Evolutionary conservation across 2,888 invertebrate genomes (phyloP).

Genomic region (Endomychus coccineus): DNA sequence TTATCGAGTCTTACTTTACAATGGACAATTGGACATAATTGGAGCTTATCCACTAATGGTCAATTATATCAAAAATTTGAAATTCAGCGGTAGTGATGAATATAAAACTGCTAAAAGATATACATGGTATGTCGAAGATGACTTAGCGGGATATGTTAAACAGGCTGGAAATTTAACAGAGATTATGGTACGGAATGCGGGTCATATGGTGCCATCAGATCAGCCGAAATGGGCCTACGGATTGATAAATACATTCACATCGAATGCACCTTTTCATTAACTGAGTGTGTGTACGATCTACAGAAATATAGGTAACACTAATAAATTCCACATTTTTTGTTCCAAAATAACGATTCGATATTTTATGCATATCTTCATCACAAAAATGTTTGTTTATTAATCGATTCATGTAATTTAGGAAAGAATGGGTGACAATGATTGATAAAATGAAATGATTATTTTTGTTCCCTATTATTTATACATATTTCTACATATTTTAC

Average conservation of each 20-base stretch:
- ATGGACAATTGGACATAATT: conserved; percentile 75
- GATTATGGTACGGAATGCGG: conserved; percentile 66
- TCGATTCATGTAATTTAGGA: too few species aligned
- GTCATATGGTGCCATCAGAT: conserved; percentile 75
- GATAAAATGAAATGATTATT: too few species aligned
- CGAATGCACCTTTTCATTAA: conserved; percentile 8
- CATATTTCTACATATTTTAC: too few species aligned
- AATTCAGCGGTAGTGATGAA: conserved; percentile 54
- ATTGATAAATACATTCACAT: conserved; percentile 46
- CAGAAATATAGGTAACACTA: too few species aligned
- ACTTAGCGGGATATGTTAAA: conserved; percentile 64
- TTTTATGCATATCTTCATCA: too few species aligned
- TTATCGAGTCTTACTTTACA: conserved; percentile 55
- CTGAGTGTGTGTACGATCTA: too few species aligned
- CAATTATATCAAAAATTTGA: conserved; percentile 59
- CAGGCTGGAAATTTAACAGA: conserved; percentile 60
- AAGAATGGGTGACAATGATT: too few species aligned
- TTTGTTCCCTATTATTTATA: too few species aligned
- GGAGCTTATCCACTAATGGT: conserved; percentile 74
- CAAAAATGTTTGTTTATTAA: too few species aligned
- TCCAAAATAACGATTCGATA: too few species aligned
- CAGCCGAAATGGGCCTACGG: conserved; percentile 68
- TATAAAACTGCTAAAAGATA: conserved; percentile 55
- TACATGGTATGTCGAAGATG: conserved; percentile 56
- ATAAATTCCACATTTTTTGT: too few species aligned